Evolutionary conservation across 1,140 invertebrate genomes (phyloP).

Genomic region (Pseudomyrmex flavicornis): DNA sequence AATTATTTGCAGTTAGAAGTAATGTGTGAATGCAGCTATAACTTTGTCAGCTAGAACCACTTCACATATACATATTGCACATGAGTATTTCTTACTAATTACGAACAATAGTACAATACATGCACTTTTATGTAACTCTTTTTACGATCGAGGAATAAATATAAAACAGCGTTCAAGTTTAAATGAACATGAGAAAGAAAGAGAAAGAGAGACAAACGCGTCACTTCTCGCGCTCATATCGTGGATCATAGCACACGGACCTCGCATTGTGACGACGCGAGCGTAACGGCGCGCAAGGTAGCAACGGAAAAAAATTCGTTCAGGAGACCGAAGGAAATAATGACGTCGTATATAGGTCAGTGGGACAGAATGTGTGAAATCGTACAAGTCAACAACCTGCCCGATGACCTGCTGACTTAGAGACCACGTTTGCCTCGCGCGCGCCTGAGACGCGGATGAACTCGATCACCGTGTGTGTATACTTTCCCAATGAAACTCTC

Average conservation of each 20-base stretch:
- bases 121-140: not conserved
- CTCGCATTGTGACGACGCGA: slow-evolving; percentile 18
- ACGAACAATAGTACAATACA: not conserved
- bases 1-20: not conserved
- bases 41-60: not conserved
- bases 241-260: slow-evolving; percentile 1
- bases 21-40: not conserved
- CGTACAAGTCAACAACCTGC: slow-evolving; percentile 80
- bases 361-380: slow-evolving; percentile 82
- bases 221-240: not conserved
- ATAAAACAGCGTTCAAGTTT: not conserved
- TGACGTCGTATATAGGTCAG: slow-evolving; percentile 80
- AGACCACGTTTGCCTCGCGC: slow-evolving; percentile 29
- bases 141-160: not conserved
- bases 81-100: not conserved
- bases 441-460: slow-evolving; percentile 41
- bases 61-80: not conserved
- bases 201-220: slow-evolving; percentile 26
- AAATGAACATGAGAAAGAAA: slow-evolving; percentile 31
- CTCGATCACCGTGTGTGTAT: slow-evolving; percentile 9
- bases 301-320: slow-evolving; percentile 56
- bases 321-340: slow-evolving; percentile 65
- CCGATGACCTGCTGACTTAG: slow-evolving; percentile 67
- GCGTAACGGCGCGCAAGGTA: slow-evolving; percentile 7
- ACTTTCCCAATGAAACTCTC: not conserved